Conservation (phyloP, 2,113 vertebrate species). For the Epinephelus lanceolatus region DNA sequence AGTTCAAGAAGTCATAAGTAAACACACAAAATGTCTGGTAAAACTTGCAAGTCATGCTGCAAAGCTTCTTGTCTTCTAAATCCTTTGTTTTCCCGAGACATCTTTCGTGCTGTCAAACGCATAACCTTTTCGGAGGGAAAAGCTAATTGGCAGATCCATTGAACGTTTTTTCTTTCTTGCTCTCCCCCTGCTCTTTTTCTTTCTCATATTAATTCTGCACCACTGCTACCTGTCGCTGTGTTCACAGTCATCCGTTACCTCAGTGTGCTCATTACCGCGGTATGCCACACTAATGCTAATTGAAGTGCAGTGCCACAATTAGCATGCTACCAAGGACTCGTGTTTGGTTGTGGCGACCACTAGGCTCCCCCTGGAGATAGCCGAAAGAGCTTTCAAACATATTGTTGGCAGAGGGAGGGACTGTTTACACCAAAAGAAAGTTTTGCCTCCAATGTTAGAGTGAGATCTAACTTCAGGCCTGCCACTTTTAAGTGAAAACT, state of each 20-base stretch:
- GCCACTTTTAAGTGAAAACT: conserved; percentile 1
- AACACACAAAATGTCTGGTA: conserved; percentile 60
- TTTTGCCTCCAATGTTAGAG: conserved; percentile 3
- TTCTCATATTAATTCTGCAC: conserved; percentile 64
- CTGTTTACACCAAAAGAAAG: conserved; percentile 49
- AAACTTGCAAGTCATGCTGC: conserved; percentile 65
- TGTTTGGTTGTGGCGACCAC: conserved; percentile 53
- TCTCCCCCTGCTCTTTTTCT: not conserved
- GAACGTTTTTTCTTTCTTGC: conserved; percentile 41
- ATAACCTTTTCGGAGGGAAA: conserved; percentile 73
- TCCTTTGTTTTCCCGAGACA: conserved; percentile 64
- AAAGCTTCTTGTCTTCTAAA: conserved; percentile 43
- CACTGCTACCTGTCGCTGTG: conserved; percentile 64
- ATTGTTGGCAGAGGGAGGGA: conserved; percentile 39
- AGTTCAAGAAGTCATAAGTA: conserved; percentile 54
- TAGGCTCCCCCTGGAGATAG: conserved; percentile 44
- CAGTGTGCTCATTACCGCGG: conserved; percentile 73
- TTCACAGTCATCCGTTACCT: conserved; percentile 70
- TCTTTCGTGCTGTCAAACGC: conserved; percentile 64
- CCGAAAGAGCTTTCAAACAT: conserved; percentile 35
- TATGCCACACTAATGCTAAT: conserved; percentile 71
- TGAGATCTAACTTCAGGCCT: conserved; percentile 3
- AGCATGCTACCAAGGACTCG: conserved; percentile 59
- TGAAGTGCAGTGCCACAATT: conserved; percentile 70
- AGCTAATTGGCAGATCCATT: conserved; percentile 73